phyloP scores from a whole-genome alignment of 2,888 invertebrate genomes.

The Steinernema carpocapsae region DNA sequence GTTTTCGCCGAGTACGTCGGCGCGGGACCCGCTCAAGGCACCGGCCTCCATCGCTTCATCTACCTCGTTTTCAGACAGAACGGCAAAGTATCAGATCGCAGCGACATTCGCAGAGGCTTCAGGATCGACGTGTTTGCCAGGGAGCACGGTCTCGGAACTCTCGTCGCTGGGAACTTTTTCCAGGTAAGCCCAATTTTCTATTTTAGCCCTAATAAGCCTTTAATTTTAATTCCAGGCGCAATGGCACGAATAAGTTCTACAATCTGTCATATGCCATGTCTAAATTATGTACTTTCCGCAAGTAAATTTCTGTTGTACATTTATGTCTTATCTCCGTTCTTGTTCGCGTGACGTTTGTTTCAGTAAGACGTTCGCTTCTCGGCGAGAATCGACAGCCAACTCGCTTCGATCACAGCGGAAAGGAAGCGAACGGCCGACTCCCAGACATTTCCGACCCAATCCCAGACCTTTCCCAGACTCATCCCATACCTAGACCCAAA shows the following conservation, averaged over 20 bases:
- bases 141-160: conserved; percentile 79
- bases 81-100: conserved; percentile 56
- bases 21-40: conserved; percentile 81
- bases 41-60: conserved; percentile 80
- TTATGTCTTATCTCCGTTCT: too few relatives aligned
- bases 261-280: too few relatives aligned
- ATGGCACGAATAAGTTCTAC: not conserved
- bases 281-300: too few relatives aligned
- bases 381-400: too few relatives aligned
- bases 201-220: not conserved
- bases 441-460: too few relatives aligned
- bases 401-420: too few relatives aligned
- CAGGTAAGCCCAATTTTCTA: conserved; percentile 17
- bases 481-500: too few relatives aligned
- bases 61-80: conserved; percentile 79
- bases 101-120: conserved; percentile 74
- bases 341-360: conserved; percentile 50
- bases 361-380: too few relatives aligned
- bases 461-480: not conserved
- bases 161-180: conserved; percentile 84
- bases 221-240: not conserved
- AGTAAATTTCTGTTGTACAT: too few relatives aligned
- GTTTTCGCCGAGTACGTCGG: conserved; percentile 79
- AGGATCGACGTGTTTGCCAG: conserved; percentile 79
- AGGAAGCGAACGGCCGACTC: too few relatives aligned